Percentiles rank a stretch among this genome's conserved stretches.
Conservation (phyloP, 1,140 invertebrate species). For the Leptestheria dahalacensis region DNA sequence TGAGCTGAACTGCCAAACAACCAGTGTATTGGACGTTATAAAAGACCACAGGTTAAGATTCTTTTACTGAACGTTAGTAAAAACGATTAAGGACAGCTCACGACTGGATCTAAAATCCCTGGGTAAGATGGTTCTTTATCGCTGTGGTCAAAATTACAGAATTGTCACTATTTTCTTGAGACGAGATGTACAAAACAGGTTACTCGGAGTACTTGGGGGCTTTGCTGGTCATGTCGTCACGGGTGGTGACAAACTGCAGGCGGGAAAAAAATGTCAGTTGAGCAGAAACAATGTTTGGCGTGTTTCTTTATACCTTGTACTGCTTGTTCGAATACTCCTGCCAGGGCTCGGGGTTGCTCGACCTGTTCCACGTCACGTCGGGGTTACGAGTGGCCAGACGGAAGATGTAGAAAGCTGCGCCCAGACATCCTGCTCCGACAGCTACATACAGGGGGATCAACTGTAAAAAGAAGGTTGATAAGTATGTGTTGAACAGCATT, state of each 20-base stretch:
- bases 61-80: no score
- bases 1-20: no score
- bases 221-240: not conserved
- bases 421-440: conserved; percentile 41
- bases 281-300: not conserved
- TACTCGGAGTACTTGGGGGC: not conserved
- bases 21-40: no score
- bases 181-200: no score
- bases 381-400: conserved; percentile 55
- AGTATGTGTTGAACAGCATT: not conserved
- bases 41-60: no score
- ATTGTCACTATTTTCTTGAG: no score
- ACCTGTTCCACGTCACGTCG: conserved; percentile 60
- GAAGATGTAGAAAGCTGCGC: conserved; percentile 40
- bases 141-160: no score
- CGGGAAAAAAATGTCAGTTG: not conserved
- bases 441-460: conserved; percentile 63
- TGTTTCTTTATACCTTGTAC: conserved; percentile 49
- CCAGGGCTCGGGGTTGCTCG: conserved; percentile 57
- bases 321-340: conserved; percentile 58
- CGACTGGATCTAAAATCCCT: no score
- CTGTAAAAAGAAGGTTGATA: conserved; percentile 28
- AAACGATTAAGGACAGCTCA: no score
- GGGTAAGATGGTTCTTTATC: no score
- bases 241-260: not conserved